Conservation (phyloP, 2,797 vertebrate species). For the Semaprochilodus insignis region DNA sequence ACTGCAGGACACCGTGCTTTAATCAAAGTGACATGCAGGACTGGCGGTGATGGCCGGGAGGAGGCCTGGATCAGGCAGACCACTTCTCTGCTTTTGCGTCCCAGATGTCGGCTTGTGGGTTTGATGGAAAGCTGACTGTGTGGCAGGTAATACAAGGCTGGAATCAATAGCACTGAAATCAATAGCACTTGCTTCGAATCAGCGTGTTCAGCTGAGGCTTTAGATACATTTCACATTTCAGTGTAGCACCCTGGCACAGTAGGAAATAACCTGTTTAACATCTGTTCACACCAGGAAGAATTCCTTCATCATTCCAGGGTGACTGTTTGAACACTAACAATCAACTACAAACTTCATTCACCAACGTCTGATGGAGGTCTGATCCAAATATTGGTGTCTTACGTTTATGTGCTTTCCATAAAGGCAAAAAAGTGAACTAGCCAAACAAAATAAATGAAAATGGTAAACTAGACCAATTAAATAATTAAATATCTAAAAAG, state of each 20-base stretch:
- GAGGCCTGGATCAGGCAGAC: not conserved
- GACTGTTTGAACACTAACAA: not conserved
- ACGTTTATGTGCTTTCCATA: not conserved
- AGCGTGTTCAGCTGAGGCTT: constrained; percentile 10
- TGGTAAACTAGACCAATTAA: too few relatives aligned
- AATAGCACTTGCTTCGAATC: constrained; percentile 30
- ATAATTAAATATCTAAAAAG: too few relatives aligned
- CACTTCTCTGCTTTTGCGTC: not conserved
- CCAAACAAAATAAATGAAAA: not conserved
- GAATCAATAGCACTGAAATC: constrained; percentile 52
- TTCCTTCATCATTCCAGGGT: constrained; percentile 4
- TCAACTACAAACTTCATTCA: not conserved
- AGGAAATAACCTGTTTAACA: constrained; percentile 15
- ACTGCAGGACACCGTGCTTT: constrained; percentile 24
- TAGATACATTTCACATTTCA: not conserved
- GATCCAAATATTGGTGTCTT: too few relatives aligned
- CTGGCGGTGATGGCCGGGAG: constrained; percentile 8
- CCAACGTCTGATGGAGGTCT: not conserved
- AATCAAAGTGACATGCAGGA: constrained; percentile 45
- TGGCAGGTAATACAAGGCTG: constrained; percentile 47
- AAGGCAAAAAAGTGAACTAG: not conserved
- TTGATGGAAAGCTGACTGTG: constrained; percentile 35
- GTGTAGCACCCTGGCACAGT: not conserved
- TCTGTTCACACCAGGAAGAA: not conserved
- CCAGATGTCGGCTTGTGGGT: constrained; percentile 21